Evolutionary conservation across 2,888 invertebrate species (phyloP), one percentile per base, ranked within the genome.

Genomic region (Copidosoma aretas): DNA sequence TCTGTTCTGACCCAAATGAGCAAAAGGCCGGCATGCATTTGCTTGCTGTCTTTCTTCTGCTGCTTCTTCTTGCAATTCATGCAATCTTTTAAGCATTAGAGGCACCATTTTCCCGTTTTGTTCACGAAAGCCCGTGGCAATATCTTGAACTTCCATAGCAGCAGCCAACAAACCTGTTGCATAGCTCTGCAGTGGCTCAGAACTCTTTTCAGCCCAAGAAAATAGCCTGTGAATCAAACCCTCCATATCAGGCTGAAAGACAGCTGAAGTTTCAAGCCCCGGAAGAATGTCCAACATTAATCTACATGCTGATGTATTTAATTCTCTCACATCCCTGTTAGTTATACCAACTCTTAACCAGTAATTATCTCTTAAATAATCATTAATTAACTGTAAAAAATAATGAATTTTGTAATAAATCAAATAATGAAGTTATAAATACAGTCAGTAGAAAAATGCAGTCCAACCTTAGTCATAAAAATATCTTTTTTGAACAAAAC

Each of bases 131-230:
- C 92, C 92, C 4, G 94, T 91, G 0, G 97, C 97, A 68, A 97
- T 94, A 77, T 98, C 98, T 76, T 94, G 94, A 5, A 97, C 93
- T 84, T 98, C 98, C 96, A 98, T 97, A 0, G 97, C 97, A 15
- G 95, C 94, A 0, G 95, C 97, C 32, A 99, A 85, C 21, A 99
- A 86, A 0, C 97, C 98, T 0, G 95, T 95, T 0, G 98, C 94
- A 85, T 98, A 99, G 73, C 94, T 95, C 81, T 94, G 92, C 52
- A 98, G 86, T 0, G 97, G 98, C 82, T 98, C 97, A 17, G 90
- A 86, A 0, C 93, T 92, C 75, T 89, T 91, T 74, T 93, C 93
- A 1, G 97, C 95, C 97, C 97, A 98, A 67, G 89, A 89, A 76
- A 95, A 94, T 10, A 99, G 86, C 52, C 94, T 88, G 73, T 91